phyloP scores from a whole-genome alignment of 2,113 vertebrate genomes.

The Varanus komodoensis region DNA sequence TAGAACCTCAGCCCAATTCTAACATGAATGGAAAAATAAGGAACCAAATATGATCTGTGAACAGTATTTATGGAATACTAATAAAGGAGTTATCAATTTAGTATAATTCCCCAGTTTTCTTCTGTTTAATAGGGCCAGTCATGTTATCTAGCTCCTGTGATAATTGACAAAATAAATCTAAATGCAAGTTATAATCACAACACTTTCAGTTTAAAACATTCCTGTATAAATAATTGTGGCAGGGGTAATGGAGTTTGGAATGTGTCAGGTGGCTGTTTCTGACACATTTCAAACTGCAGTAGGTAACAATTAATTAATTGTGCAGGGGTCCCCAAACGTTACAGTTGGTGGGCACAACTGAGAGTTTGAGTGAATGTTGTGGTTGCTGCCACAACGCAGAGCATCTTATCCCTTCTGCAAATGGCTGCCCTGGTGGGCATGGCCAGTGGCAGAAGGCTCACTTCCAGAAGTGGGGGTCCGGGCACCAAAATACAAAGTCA shows the following conservation, averaged over 20 bases:
- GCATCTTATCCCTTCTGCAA: too few species aligned
- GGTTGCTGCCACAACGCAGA: too few species aligned
- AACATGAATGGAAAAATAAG: background rate
- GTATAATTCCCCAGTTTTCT: background rate
- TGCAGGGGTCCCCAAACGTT: too few species aligned
- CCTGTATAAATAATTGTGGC: slow-evolving; percentile 3
- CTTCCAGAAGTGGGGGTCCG: too few species aligned
- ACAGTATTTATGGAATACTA: background rate
- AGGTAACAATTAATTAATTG: background rate
- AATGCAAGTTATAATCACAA: background rate
- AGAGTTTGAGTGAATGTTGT: too few species aligned
- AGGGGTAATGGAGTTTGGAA: slow-evolving; percentile 14
- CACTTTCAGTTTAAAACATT: slow-evolving; percentile 27
- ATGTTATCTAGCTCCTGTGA: background rate
- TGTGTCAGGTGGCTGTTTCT: background rate
- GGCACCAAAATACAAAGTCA: too few species aligned
- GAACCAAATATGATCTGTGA: background rate
- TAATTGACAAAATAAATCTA: background rate
- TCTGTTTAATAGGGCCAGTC: background rate
- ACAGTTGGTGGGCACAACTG: too few species aligned
- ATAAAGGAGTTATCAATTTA: background rate
- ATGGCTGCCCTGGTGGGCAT: too few species aligned
- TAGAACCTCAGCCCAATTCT: background rate
- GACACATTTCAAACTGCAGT: too few species aligned
- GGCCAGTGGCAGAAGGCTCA: too few species aligned